A percentile compares a stretch with the other conserved stretches of the same genome.
These are phyloP conservation scores for Phodopus roborovskii DNA, from an alignment of 2,113 vertebrate species.

Conservation along the genomic window DNA sequence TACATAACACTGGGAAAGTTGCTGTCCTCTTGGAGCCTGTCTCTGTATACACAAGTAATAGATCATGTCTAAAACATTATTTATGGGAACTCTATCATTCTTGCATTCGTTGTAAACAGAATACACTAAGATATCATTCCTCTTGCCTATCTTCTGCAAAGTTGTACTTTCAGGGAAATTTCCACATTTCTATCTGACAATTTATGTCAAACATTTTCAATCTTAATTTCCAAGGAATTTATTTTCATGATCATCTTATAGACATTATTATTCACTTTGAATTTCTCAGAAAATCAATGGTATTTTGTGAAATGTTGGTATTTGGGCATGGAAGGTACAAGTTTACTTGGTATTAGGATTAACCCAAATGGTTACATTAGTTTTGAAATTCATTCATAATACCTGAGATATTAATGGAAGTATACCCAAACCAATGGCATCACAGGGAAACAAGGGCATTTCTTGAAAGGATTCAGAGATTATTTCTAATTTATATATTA, in stretches of 20 bases:
- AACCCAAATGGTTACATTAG: neutral
- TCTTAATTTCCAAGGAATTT: neutral
- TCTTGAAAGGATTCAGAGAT: neutral
- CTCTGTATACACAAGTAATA: neutral
- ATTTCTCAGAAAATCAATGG: neutral
- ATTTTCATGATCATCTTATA: neutral
- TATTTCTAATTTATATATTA: neutral
- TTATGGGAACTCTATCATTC: neutral
- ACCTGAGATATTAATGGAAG: neutral
- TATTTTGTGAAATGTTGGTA: neutral
- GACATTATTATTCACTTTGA: neutral
- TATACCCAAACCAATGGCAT: neutral
- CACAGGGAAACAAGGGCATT: neutral
- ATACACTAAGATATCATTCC: neutral
- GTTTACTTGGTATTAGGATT: neutral
- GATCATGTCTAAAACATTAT: neutral
- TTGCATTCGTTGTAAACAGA: neutral
- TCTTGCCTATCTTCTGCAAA: neutral
- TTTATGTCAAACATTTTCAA: neutral
- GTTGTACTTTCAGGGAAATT: slow-evolving; percentile 10
- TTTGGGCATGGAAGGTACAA: neutral
- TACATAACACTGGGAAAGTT: neutral
- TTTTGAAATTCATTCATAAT: slow-evolving; percentile 1
- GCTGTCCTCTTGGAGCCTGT: neutral
- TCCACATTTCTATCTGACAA: neutral